These are phyloP conservation scores for Hapalemur alaotrensis DNA, from an alignment of 2,797 vertebrate species.

Conservation along the genomic window DNA sequence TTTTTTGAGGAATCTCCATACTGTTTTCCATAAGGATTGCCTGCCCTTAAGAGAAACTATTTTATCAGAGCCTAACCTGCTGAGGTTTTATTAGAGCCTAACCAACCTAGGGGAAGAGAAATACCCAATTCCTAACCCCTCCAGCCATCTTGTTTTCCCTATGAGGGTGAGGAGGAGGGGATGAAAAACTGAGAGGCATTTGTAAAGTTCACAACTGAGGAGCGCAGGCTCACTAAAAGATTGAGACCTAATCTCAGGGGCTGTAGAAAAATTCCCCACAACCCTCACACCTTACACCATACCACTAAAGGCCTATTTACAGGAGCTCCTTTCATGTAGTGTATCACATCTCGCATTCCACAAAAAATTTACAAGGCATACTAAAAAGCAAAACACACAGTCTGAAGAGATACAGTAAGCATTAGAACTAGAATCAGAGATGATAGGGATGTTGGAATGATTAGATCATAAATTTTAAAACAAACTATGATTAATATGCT, in stretches of 20 bases:
- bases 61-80: not conserved
- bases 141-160: not conserved
- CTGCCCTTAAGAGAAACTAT: not conserved
- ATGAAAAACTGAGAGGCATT: not conserved
- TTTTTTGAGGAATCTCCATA: too few species aligned
- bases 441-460: not conserved
- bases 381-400: not conserved
- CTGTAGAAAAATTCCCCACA: not conserved
- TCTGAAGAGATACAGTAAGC: not conserved
- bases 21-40: too few species aligned
- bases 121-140: not conserved
- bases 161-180: not conserved
- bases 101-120: not conserved
- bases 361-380: not conserved
- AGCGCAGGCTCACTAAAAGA: not conserved
- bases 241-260: not conserved
- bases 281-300: not conserved
- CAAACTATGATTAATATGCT: not conserved
- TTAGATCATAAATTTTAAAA: not conserved
- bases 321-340: not conserved
- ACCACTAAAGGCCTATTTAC: not conserved
- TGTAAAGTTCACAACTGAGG: not conserved
- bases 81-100: not conserved
- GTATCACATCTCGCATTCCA: not conserved
- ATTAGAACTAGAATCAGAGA: not conserved